These are phyloP conservation scores for Scomberomorus guttatus DNA, from an alignment of 2,797 vertebrate genomes.

Conservation along the genomic window DNA sequence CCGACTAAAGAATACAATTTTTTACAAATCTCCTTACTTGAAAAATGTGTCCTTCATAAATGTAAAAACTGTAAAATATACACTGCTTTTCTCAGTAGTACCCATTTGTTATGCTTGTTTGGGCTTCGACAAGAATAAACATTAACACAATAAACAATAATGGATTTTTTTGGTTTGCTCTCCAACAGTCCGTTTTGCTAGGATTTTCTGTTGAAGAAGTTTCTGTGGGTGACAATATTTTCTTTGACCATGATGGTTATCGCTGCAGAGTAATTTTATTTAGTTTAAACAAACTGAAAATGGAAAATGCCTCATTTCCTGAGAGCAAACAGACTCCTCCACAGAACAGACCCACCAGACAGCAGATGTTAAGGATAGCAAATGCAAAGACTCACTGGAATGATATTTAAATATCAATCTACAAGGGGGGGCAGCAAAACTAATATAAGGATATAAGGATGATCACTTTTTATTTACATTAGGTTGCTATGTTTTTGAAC, in stretches of 20 bases:
- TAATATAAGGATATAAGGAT: not conserved
- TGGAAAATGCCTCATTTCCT: conserved; percentile 23
- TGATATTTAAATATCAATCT: not conserved
- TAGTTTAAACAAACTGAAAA: conserved; percentile 19
- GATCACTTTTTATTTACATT: not conserved
- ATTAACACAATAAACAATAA: no score
- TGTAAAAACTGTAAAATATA: not conserved
- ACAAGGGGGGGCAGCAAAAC: not conserved
- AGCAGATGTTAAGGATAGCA: conserved; percentile 2
- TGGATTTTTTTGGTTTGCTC: not conserved
- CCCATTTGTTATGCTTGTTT: not conserved
- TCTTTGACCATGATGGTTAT: not conserved
- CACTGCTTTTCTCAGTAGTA: not conserved
- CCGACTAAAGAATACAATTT: not conserved
- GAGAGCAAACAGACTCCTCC: not conserved
- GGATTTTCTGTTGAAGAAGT: not conserved
- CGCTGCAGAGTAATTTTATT: conserved; percentile 8
- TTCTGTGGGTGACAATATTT: not conserved
- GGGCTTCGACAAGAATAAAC: not conserved
- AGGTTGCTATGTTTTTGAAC: not conserved
- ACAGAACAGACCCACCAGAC: not conserved
- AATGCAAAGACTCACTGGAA: not conserved
- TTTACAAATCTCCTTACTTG: not conserved
- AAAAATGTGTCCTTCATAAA: not conserved
- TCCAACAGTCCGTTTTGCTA: not conserved